Evolutionary conservation across 2,797 vertebrate genomes (phyloP), one percentile per base, ranked within the genome.

Genomic region (Valencia hispanica): DNA sequence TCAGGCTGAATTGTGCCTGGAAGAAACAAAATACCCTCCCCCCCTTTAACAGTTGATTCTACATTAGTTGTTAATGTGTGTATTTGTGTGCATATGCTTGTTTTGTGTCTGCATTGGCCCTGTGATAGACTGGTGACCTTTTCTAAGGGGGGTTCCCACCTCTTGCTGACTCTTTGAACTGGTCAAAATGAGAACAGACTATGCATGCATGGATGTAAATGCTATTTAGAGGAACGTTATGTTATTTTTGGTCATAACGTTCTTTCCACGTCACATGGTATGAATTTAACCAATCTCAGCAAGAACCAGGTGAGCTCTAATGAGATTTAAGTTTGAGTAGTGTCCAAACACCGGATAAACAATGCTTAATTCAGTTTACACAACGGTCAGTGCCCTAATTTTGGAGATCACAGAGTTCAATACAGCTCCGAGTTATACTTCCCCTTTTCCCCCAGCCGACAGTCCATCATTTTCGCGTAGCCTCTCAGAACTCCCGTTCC

Each of bases 271-370:
- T 74, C 78, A 84, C 70, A 82, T 81, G 57, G 69, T 75, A 53
- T 65, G 50, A 65, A 59, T 76, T 77, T 41, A 70, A 73, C 69
- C 73, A 43, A 68, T 59, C 77, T 59, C 70, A 68, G 78, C 75
- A 41, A 72, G 36, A 71, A 53, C 70, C 43, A n/a, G 17, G 0
- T 15, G 1, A 83, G 73, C 57, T 76, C 68, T 84, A 85, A 83
- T 89, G 83, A 84, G 79, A 84, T 80, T 82, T 88, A n/a, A 61
- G 66, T 84, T 84, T 53, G 68, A 43, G 39, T 27, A 69, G 70
- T 82, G 79, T 78, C 82, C 85, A 85, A 63, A 85, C 55, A 74
- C 72, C 84, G 74, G 82, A 80, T 82, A 86, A 86, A 89, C 74
- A 79, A 71, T 79, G 68, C 82, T 70, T 70, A 87, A 81, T 78